Conservation (phyloP, 1,140 invertebrate species). For the Bombus cullumanus region DNA sequence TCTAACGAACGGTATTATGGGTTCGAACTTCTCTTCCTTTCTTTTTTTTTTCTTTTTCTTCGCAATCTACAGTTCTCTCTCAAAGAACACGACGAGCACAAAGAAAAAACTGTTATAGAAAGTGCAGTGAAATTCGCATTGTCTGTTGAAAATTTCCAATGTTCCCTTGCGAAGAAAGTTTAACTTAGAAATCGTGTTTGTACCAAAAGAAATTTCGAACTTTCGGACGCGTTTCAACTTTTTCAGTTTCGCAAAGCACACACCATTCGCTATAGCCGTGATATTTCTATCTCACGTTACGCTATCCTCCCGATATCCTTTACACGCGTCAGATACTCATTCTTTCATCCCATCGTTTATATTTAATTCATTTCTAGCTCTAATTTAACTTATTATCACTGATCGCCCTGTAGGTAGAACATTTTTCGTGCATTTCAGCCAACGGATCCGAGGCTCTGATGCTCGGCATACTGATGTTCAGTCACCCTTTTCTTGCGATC, state of each 20-base stretch:
- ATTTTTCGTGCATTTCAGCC: not conserved
- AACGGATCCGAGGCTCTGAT: not conserved
- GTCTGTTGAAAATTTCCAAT: not conserved
- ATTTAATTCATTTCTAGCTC: not conserved
- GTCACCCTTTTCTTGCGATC: not conserved
- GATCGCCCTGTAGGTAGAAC: not conserved
- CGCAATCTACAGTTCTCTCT: not conserved
- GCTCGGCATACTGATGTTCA: too few relatives aligned
- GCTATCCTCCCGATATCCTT: not conserved
- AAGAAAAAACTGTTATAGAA: constrained; percentile 1
- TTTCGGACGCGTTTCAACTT: constrained; percentile 7
- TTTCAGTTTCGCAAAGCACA: not conserved
- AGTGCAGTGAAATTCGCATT: constrained; percentile 6
- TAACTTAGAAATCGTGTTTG: constrained; percentile 24
- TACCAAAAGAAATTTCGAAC: constrained; percentile 13
- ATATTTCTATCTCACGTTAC: not conserved
- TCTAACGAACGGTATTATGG: not conserved
- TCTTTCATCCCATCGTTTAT: not conserved
- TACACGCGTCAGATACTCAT: too few relatives aligned
- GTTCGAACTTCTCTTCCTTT: not conserved
- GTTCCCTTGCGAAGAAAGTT: not conserved
- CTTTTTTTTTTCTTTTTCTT: too few relatives aligned
- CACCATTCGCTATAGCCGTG: not conserved
- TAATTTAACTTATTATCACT: not conserved
- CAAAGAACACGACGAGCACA: too few relatives aligned